Conservation (phyloP, 2,797 vertebrate genomes). For the Carduelis carduelis region DNA sequence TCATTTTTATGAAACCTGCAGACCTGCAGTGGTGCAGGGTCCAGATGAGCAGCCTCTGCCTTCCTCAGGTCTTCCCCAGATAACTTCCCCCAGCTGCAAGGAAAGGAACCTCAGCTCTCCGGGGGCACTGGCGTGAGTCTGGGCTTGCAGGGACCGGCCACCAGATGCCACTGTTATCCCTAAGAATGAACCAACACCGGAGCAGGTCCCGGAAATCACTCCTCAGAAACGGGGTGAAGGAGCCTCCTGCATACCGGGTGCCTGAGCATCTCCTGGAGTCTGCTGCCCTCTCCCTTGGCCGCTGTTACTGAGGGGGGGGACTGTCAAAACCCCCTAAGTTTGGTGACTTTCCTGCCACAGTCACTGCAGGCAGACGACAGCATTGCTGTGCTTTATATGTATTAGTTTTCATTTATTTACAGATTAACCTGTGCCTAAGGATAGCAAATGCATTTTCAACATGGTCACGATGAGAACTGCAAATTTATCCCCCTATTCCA, state of each 20-base stretch:
- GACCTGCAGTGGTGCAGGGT: neutral
- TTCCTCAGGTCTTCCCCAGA: neutral
- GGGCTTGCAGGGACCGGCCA: conserved; percentile 11
- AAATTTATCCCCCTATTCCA: neutral
- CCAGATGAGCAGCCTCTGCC: neutral
- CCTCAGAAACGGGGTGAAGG: neutral
- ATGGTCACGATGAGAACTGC: neutral
- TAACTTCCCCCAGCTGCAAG: no score
- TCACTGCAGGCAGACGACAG: neutral
- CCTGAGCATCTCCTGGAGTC: neutral
- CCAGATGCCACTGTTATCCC: conserved; percentile 48
- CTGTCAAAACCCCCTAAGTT: neutral
- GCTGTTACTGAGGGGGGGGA: no score
- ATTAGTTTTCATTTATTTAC: neutral
- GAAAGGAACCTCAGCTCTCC: no score
- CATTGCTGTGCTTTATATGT: rapidly evolving
- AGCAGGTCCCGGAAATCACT: rapidly evolving
- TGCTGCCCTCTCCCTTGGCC: neutral
- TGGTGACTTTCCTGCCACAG: neutral
- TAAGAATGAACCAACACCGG: rapidly evolving
- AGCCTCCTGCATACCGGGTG: neutral
- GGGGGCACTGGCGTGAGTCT: rapidly evolving
- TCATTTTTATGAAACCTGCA: neutral
- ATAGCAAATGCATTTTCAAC: neutral
- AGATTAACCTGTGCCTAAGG: neutral